phyloP scores from a whole-genome alignment of 2,113 vertebrate species.

The Murina feae region DNA sequence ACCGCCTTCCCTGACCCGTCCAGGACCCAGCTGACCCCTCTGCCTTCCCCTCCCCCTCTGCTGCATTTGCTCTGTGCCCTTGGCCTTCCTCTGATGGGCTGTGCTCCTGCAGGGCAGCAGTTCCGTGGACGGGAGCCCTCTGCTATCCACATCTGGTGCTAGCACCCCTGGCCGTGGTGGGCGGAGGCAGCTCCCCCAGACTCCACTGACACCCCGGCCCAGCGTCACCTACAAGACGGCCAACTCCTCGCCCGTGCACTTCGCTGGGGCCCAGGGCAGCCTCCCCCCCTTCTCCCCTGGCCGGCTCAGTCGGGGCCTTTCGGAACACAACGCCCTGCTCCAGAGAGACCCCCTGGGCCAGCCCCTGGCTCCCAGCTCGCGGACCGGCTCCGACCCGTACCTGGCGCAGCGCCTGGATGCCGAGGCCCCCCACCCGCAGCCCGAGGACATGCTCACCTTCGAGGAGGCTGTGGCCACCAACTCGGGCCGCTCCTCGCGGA shows the following conservation, averaged over 20 bases:
- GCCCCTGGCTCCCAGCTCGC: constrained; percentile 81
- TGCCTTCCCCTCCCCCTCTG: background rate
- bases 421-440: constrained; percentile 73
- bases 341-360: constrained; percentile 81
- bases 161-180: constrained; percentile 91
- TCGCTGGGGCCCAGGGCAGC: constrained; percentile 79
- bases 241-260: constrained; percentile 92
- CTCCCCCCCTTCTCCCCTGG: constrained; percentile 85
- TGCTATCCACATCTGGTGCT: constrained; percentile 89
- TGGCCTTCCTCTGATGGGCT: constrained; percentile 84
- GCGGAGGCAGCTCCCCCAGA: constrained; percentile 96
- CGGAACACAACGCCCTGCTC: constrained; percentile 90
- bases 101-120: constrained; percentile 93
- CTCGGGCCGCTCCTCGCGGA: constrained; percentile 86
- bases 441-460: constrained; percentile 89
- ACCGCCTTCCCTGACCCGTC: background rate
- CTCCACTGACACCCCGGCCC: constrained; percentile 91
- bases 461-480: constrained; percentile 90
- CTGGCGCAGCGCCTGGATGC: constrained; percentile 82
- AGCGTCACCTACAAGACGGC: constrained; percentile 95
- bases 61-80: constrained; percentile 55
- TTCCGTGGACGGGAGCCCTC: constrained; percentile 91
- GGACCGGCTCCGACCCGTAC: constrained; percentile 92
- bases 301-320: constrained; percentile 90
- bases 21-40: background rate